Base-by-base conservation (phyloP, 2,797 vertebrate species). In the Ibycter americanus region DNA sequence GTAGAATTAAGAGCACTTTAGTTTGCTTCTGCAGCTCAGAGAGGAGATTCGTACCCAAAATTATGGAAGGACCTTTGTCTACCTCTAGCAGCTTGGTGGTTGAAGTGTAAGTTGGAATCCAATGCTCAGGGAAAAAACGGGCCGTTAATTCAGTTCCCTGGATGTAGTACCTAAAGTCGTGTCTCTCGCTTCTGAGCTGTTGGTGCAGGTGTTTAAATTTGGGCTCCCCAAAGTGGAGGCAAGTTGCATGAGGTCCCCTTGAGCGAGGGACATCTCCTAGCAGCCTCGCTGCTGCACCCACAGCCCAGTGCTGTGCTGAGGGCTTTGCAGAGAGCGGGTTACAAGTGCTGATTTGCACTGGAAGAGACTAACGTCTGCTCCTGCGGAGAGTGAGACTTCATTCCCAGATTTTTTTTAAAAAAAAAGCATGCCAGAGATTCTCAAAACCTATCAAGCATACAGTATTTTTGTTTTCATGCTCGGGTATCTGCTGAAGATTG, bases 251-350 rank as follows among this genome's bases (percentile, higher is more conserved):
- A 70, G 25, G 82, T 25, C 38, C 42, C 12, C 25, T 74, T 56
- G n/a, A 59, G 59, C 2, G 1, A 61, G 62, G 20, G 34, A 38
- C 31, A 13, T 74, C 38, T 61, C 72, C 12, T 55, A 7, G 25
- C 52, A 6, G 9, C 31, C 47, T 54, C 0, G 4, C 65, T 44
- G 59, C 23, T 0, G 8, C 20, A 40, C 26, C 6, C 21, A 5
- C 7, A 40, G 51, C 42, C 49, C 3, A 0, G 47, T 0, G 1
- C 54, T 65, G 4, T 1, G 3, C 51, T 51, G 52, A 51, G 44
- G 36, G 40, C 56, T 89, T 52, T 76, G 36, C 59, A n/a, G 68
- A 55, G 67, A 65, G 34, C 19, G 36, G 52, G 44, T 74, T 74
- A 20, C 11, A 51, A 46, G 68, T 22, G 55, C 26, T 15, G 17